Evolutionary conservation across 1,140 invertebrate genomes (phyloP), one percentile per base, ranked within the genome.

Genomic region (Drosophila sp.): DNA sequence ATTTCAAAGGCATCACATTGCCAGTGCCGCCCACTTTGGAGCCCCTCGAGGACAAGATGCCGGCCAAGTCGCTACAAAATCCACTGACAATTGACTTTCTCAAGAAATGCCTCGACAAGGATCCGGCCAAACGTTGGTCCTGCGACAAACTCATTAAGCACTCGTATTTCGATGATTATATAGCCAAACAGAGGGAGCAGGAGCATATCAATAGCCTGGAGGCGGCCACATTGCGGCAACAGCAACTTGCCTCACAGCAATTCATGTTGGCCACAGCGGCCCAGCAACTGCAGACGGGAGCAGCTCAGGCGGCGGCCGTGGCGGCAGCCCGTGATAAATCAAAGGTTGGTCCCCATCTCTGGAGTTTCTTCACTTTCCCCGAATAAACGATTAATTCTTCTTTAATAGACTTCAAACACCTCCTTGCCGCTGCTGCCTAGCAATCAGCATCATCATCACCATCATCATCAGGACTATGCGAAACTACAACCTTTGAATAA

Each of bases 41-140:
- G 76, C 95, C 97, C 7, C 93, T 99, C 8, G 97, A 98, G 92
- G 94, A 94, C 63, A 96, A 96, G 93, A 94, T 99, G 90, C 96
- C 97, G 2, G 94, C 94, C 70, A 94, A 95, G 91, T 93, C 94
- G 56, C 92, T 93, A 66, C 94, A 94, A 76, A 94, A 95, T 75
- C 93, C 94, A 73, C 92, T 95, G 47, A 94, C 95, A 70, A 93
- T 98, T 85, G 97, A 98, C 92, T 99, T 99, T 93, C 93, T 98
- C 78, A 96, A 96, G 95, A 97, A 96, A 95, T 99, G 98, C 91
- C 92, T 99, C 58, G 97, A 98, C 90, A 98, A 98, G 93, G 98
- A 99, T 93, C 98, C 98, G 0, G 94, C 95, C 56, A 95, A 97
- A 91, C 94, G 99, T 79, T 97, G 96, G 95, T 96, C 96, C 0